These are phyloP conservation scores for Brenthis hecate DNA, from an alignment of 2,888 invertebrate species.

Conservation along the genomic window DNA sequence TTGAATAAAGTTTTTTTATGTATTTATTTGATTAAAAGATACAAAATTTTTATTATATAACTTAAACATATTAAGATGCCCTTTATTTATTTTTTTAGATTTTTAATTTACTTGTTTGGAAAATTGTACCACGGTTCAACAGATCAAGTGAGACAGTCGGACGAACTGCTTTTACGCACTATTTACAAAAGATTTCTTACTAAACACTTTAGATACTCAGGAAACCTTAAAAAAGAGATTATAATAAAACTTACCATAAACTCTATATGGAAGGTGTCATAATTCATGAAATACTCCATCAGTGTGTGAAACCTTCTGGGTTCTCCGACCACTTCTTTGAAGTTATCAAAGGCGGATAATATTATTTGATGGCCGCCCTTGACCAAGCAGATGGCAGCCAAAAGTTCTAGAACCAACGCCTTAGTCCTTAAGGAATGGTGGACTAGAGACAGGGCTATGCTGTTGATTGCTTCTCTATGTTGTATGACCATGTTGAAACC, in stretches of 20 bases:
- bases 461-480: slow-evolving; percentile 98
- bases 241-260: slow-evolving; percentile 90
- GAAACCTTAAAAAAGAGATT: too few relatives aligned
- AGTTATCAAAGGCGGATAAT: slow-evolving; percentile 97
- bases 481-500: slow-evolving; percentile 99
- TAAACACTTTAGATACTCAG: neutral
- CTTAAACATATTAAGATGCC: too few relatives aligned
- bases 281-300: slow-evolving; percentile 98
- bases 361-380: slow-evolving; percentile 99
- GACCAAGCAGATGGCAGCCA: slow-evolving; percentile 99
- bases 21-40: too few relatives aligned
- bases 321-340: slow-evolving; percentile 93
- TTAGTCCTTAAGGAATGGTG: slow-evolving; percentile 98
- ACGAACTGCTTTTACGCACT: neutral
- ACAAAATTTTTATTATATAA: too few relatives aligned
- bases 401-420: slow-evolving; percentile 96
- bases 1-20: too few relatives aligned
- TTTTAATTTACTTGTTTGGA: too few relatives aligned
- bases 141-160: too few relatives aligned
- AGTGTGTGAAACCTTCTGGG: slow-evolving; percentile 98
- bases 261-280: slow-evolving; percentile 98
- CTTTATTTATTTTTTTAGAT: too few relatives aligned
- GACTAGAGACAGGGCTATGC: slow-evolving; percentile 97
- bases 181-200: too few relatives aligned
- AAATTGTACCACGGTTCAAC: too few relatives aligned